Evolutionary conservation across 2,113 vertebrate genomes (phyloP), one percentile per base, ranked within the genome.

Genomic region (Dasypus novemcinctus): DNA sequence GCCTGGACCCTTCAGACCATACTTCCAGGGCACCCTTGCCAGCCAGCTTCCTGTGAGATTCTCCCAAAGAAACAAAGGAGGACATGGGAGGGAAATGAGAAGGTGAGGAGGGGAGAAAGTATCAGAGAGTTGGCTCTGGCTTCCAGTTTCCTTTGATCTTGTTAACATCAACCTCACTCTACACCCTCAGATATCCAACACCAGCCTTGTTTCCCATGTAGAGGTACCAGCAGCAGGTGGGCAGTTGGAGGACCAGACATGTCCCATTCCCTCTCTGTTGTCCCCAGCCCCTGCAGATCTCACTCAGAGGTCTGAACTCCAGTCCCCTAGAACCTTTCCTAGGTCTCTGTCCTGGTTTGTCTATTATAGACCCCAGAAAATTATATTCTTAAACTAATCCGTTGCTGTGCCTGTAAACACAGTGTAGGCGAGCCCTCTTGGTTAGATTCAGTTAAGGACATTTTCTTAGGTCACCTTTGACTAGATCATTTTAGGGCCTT

Each of bases 321-420:
- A 52, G 31, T 11, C 74, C 20, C 23, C 0, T 1, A 1, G 2
- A n/a, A 8, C 7, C 57, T 61, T 41, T 36, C 80, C 74, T 11
- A 8, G 10, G 23, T 54, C 46, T 49, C 5, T 49, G 46, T 49
- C 46, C 8, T 49, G 46, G 46, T 49, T 49, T 49, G 46, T 49
- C 46, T 49, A 10, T 49, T 49, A 11, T 49, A 9, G 46, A 5
- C 46, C 46, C 46, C 46, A 49, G 46, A 49, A 49, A 49, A 9
- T 49, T 49, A 49, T 49, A 49, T 49, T 49, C 5, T 49, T 49
- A 49, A 49, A 49, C 46, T 49, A 49, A 49, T 9, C 46, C 46
- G 11, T 49, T 49, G 8, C 46, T 49, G 46, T 49, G 46, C 46
- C 46, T 49, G 8, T 49, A 49, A 49, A 49, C 46, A 49, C 46